Base-by-base conservation (phyloP, 2,888 invertebrate species). In the Volucella zonaria region DNA sequence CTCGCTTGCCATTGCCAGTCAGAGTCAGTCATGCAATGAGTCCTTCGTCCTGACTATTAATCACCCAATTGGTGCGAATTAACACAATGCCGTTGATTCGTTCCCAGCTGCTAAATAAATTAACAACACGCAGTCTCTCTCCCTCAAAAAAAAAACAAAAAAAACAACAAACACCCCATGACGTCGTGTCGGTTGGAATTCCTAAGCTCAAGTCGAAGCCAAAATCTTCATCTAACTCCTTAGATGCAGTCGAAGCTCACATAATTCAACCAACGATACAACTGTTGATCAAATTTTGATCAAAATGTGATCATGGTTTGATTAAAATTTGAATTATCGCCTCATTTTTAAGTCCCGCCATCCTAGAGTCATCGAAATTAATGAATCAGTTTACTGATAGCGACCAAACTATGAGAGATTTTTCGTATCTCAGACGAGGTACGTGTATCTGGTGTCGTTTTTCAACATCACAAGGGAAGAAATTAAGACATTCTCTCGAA, bases 11-110 rank as follows among this genome's bases (percentile, higher is more conserved):
- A 31, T 67, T 66, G 42, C 10, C 31, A 45, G n/a, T 31, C 31
- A 31, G 31, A 31, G 31, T 31, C 31, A 31, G 31, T 31, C 18
- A n/a, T 23, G 18, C 61, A 51, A 59, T 70, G 61, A 54, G 66
- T 78, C 73, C 71, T 82, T 82, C 73, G 78, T 73, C 78, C 82
- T 78, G 73, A 56, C 67, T 10, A 78, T 82, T 73, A 67, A 82
- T 78, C 78, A 82, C 67, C 66, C 67, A 73, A 67, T 82, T 78
- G 79, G 75, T 47, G 51, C 42, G 14, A 9, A 15, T 31, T 31
- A 23, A 49, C 31, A 12, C 61, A 42, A 70, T 52, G 51, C n/a
- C 45, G 31, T 54, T 75, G 54, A 64, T 59, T 66, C 38, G 43
- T 42, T 11, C 11, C 2, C 15, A 12, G 71, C 56, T 71, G 23